Base-by-base conservation (phyloP, 1,140 invertebrate genomes). In the Chironomus striatipennis region DNA sequence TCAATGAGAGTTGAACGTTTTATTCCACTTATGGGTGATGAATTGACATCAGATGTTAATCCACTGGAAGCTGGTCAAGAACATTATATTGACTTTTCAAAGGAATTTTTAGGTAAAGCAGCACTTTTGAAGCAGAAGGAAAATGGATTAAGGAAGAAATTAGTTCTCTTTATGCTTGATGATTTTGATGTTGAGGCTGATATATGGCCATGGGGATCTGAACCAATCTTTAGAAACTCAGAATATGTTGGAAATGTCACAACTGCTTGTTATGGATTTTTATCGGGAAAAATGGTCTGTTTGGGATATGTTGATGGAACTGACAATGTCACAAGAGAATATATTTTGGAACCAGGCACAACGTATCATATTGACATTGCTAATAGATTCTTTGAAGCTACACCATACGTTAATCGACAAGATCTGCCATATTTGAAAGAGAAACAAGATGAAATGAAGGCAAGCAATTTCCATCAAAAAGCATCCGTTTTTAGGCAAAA, bases 201-300 rank as follows among this genome's bases (percentile, higher is more conserved):
- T 82, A 86, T 90, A 18, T 93, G 91, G 91, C 89, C 91, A 0
- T 93, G 91, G 89, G 91, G 92, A 57, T 89, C 89, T 57, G 93
- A 95, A 80, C 91, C 92, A 0, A 86, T 95, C 75, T 95, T 89
- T 81, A 82, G 87, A 74, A 86, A 90, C 77, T 87, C 86, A 34
- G 84, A 88, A 79, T 90, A 87, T 81, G 89, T 89, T 72, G 93
- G 93, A n/a, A 87, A 86, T 24, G 88, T 90, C 10, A 93, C 91
- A 15, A 92, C 91, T n/a, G 88, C 89, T 73, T 89, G 90, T 3
- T 91, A 88, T 80, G 90, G 89, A 65, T 91, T 90, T 78, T 86
- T 86, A 3, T 80, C 87, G 6, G 85, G 86, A 74, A 87, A 85
- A 79, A 79, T 88, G 79, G 86, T 91, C 15, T 90, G 89, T 77